Percentiles rank a stretch among this genome's conserved stretches.
These are phyloP conservation scores for Odontophorus gujanensis DNA, from an alignment of 2,113 vertebrate genomes.

Conservation along the genomic window DNA sequence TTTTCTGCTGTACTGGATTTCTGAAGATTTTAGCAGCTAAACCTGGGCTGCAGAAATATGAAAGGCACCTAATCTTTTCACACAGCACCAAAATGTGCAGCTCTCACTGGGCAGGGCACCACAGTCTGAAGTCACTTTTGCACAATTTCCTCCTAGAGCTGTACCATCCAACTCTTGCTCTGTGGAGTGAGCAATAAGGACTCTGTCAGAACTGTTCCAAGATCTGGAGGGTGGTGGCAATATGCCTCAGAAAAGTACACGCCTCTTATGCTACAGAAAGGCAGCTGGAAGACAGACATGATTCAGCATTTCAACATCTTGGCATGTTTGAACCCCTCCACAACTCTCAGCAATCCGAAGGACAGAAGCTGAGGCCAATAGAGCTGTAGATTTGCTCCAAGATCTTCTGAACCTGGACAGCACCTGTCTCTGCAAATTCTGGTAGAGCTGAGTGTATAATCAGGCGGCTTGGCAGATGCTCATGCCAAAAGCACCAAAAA, in stretches of 20 bases:
- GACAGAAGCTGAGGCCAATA: background rate
- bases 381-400: background rate
- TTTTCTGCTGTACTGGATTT: background rate
- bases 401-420: background rate
- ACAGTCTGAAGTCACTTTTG: background rate
- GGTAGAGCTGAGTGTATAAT: background rate
- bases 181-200: background rate
- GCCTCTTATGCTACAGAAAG: background rate
- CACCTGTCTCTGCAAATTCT: background rate
- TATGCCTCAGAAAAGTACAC: background rate
- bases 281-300: background rate
- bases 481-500: background rate
- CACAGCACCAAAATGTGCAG: background rate
- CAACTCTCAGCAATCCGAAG: background rate
- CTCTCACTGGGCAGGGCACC: background rate
- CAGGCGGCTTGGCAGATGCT: background rate
- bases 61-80: background rate
- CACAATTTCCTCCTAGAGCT: background rate
- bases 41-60: background rate
- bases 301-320: background rate
- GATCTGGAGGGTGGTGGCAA: background rate
- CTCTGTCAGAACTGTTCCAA: background rate
- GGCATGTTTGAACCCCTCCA: background rate
- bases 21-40: background rate
- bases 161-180: background rate